Evolutionary conservation across 2,888 invertebrate species (phyloP).

Genomic region (Dioctria linearis): DNA sequence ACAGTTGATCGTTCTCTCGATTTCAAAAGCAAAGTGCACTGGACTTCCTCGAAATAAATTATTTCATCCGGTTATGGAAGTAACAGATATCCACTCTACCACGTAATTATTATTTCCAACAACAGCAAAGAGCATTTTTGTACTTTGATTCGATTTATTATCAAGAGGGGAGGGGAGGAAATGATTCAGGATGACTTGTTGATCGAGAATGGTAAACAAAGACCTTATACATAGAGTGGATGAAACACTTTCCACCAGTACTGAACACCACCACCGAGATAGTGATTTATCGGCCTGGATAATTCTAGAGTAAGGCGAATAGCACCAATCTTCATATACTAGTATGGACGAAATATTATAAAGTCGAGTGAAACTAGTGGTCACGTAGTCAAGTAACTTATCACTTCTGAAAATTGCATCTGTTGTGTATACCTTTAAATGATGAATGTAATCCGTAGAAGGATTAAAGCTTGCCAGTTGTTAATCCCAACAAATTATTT

Average conservation of each 20-base stretch:
- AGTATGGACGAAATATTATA: no score
- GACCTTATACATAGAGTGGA: not conserved
- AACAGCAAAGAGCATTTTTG: not conserved
- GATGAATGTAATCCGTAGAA: conserved; percentile 4
- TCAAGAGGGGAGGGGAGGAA: not conserved
- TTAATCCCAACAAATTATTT: not conserved
- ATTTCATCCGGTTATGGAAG: conserved; percentile 33
- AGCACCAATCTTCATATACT: conserved; percentile 1
- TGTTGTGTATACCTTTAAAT: not conserved
- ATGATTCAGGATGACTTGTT: conserved; percentile 2
- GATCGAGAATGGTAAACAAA: not conserved
- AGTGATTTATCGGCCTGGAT: conserved; percentile 10
- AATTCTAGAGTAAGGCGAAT: conserved; percentile 26
- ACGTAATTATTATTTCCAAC: conserved; percentile 16
- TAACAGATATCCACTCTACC: conserved; percentile 20
- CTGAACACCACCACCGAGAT: not conserved
- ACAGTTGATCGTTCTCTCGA: not conserved
- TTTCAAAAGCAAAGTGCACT: conserved; percentile 40
- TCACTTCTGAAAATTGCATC: conserved; percentile 31
- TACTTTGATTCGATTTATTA: conserved; percentile 37
- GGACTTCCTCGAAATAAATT: conserved; percentile 29
- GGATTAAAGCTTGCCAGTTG: conserved; percentile 1
- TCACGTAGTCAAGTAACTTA: conserved; percentile 42
- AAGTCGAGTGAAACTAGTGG: not conserved
- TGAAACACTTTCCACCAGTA: not conserved